Percentiles rank a stretch among this genome's conserved stretches.
phyloP scores from a whole-genome alignment of 2,113 vertebrate genomes.

The Salvelinus namaycush region DNA sequence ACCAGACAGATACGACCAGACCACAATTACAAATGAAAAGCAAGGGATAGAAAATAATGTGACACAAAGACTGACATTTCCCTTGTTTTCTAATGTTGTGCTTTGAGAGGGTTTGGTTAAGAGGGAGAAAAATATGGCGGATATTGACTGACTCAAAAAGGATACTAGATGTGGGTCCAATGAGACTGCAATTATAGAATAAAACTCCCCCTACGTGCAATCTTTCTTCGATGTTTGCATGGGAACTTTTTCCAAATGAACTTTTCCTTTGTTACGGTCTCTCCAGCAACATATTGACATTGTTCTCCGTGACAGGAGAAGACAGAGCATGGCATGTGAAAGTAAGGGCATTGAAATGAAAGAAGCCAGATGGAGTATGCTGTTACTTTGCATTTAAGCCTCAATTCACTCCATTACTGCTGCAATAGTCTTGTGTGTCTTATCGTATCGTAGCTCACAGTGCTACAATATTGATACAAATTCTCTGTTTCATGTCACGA shows the following conservation, averaged over 20 bases:
- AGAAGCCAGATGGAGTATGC: neutral
- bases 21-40: neutral
- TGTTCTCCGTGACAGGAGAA: neutral
- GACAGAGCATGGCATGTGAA: neutral
- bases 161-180: too few species aligned
- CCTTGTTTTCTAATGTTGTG: neutral
- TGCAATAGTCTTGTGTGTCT: constrained; percentile 17
- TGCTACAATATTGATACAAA: constrained; percentile 31
- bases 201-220: too few species aligned
- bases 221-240: too few species aligned
- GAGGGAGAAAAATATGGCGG: neutral
- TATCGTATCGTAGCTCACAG: constrained; percentile 10
- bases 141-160: neutral
- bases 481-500: neutral
- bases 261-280: too few species aligned
- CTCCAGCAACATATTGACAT: too few species aligned
- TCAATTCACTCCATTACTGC: constrained; percentile 20
- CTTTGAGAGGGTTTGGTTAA: neutral
- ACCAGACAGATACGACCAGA: neutral
- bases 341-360: neutral
- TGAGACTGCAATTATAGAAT: too few species aligned
- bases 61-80: neutral
- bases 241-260: too few species aligned
- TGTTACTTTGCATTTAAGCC: constrained; percentile 3
- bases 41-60: neutral